Evolutionary conservation across 2,113 vertebrate species (phyloP).

Genomic region (Hippocampus abdominalis): DNA sequence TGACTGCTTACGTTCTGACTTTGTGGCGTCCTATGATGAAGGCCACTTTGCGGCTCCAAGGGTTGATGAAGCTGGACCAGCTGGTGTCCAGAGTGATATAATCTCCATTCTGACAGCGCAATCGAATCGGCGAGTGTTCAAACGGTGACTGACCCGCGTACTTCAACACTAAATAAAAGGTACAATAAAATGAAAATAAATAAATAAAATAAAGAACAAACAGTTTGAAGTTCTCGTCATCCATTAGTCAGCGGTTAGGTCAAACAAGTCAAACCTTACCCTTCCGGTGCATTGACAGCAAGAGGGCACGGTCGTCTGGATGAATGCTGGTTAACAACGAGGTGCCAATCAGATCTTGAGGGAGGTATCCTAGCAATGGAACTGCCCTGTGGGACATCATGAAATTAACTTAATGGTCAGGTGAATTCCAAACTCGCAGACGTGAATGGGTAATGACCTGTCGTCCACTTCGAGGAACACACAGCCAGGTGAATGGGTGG

Average conservation of each 20-base stretch:
- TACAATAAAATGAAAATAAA: not conserved
- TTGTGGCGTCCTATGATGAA: slow-evolving; percentile 88
- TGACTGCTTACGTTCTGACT: slow-evolving; percentile 81
- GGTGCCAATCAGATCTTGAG: slow-evolving; percentile 85
- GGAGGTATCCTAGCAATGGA: slow-evolving; percentile 88
- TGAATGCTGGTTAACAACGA: slow-evolving; percentile 80
- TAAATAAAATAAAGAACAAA: not conserved
- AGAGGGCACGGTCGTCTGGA: slow-evolving; percentile 80
- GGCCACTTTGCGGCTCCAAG: slow-evolving; percentile 86
- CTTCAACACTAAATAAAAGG: slow-evolving; percentile 76
- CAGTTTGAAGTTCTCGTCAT: not conserved
- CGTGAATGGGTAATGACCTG: slow-evolving; percentile 67
- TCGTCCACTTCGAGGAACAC: slow-evolving; percentile 90
- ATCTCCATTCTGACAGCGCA: slow-evolving; percentile 87
- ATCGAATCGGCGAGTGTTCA: slow-evolving; percentile 82
- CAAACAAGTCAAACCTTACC: slow-evolving; percentile 60
- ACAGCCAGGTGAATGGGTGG: slow-evolving; percentile 86
- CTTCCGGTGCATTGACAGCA: slow-evolving; percentile 83
- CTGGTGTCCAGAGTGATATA: slow-evolving; percentile 85
- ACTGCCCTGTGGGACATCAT: slow-evolving; percentile 74
- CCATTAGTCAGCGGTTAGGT: not conserved
- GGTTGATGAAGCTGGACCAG: slow-evolving; percentile 91
- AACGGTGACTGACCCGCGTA: slow-evolving; percentile 83
- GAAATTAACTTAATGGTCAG: not conserved
- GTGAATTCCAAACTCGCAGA: not conserved